These are phyloP conservation scores for Mallotus villosus DNA, from an alignment of 2,797 vertebrate species.

Conservation along the genomic window DNA sequence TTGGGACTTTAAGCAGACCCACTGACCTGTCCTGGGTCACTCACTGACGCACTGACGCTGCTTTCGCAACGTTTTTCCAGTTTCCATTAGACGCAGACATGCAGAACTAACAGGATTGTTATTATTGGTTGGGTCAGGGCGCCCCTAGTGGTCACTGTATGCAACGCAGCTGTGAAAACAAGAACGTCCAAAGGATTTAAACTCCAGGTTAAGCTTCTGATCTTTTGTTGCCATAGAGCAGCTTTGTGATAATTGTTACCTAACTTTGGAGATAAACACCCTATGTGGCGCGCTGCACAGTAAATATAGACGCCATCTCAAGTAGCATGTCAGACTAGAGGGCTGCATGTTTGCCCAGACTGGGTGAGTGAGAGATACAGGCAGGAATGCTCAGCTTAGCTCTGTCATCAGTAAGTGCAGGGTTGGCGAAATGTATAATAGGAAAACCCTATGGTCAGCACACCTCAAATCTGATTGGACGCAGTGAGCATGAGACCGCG, in stretches of 20 bases:
- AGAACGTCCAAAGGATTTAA: slow-evolving; percentile 12
- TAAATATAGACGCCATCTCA: slow-evolving; percentile 59
- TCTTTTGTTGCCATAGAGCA: slow-evolving; percentile 57
- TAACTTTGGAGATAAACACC: slow-evolving; percentile 64
- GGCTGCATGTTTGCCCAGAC: not conserved
- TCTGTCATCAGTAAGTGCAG: not conserved
- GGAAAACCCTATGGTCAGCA: not conserved
- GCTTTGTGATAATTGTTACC: slow-evolving; percentile 65
- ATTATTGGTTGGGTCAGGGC: slow-evolving; percentile 47
- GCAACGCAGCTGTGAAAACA: slow-evolving; percentile 58
- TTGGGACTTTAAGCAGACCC: slow-evolving; percentile 16
- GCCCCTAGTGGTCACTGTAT: slow-evolving; percentile 43
- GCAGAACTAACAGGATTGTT: slow-evolving; percentile 63
- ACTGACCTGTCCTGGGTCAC: slow-evolving; percentile 27
- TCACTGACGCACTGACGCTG: slow-evolving; percentile 40
- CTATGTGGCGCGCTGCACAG: slow-evolving; percentile 40
- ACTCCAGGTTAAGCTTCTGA: slow-evolving; percentile 63
- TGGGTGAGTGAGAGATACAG: not conserved
- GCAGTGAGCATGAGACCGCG: not conserved
- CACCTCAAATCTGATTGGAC: not conserved
- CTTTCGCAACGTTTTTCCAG: not conserved
- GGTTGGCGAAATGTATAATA: not conserved
- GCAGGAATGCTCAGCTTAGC: not conserved
- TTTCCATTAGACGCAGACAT: not conserved
- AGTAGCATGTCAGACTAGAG: not conserved